Conservation (phyloP, 2,797 vertebrate genomes). For the Chloroceryle inda region DNA sequence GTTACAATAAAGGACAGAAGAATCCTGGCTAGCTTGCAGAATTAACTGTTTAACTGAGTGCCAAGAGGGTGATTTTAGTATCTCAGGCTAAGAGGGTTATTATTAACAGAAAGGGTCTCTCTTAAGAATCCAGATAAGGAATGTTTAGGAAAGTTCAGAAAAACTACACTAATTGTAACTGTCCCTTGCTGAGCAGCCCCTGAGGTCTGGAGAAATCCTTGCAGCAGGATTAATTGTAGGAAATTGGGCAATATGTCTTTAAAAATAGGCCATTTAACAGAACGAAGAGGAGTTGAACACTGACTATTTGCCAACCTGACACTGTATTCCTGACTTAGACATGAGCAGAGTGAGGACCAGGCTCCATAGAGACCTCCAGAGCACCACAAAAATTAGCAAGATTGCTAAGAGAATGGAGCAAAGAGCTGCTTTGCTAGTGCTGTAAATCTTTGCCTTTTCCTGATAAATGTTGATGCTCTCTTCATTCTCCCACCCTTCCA, state of each 20-base stretch:
- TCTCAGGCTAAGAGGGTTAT: neutral
- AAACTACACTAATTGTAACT: neutral
- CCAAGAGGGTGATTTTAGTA: neutral
- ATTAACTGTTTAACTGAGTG: neutral
- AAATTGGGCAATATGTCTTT: neutral
- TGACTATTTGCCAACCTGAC: neutral
- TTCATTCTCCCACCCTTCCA: neutral
- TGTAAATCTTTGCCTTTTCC: neutral
- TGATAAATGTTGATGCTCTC: neutral
- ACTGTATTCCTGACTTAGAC: neutral
- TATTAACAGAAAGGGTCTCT: neutral
- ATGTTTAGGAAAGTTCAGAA: neutral
- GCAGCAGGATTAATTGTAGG: constrained; percentile 7
- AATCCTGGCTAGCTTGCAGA: neutral
- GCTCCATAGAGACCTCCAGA: neutral
- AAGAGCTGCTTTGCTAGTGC: neutral
- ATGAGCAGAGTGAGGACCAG: neutral
- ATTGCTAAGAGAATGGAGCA: neutral
- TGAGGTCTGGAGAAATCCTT: neutral
- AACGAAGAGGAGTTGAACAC: neutral
- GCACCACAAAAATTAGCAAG: neutral
- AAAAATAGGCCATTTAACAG: neutral
- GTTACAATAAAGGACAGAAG: neutral
- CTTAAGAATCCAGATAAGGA: neutral
- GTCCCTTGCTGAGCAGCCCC: neutral